Evolutionary conservation across 1,140 invertebrate species (phyloP).

Genomic region (Bombus confusus): DNA sequence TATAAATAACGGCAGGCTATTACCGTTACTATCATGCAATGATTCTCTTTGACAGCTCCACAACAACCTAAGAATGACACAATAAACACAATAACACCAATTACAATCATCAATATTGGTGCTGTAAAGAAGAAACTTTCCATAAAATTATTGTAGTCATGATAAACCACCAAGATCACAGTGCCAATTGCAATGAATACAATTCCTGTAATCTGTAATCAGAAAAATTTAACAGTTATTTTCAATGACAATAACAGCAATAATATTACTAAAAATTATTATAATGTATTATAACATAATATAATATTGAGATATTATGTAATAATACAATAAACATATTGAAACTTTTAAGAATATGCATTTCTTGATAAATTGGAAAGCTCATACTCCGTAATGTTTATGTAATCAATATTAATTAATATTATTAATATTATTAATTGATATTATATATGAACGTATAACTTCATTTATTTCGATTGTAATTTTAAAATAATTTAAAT

Average conservation of each 20-base stretch:
- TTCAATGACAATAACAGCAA: background rate
- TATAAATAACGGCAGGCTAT: constrained; percentile 68
- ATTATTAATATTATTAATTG: no score
- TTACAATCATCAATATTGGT: constrained; percentile 90
- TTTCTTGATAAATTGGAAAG: background rate
- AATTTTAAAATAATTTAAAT: background rate
- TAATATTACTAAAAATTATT: background rate
- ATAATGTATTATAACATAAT: background rate
- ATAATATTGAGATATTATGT: background rate
- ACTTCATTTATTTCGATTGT: background rate
- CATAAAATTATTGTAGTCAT: constrained; percentile 87
- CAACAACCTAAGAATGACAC: constrained; percentile 95
- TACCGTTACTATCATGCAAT: constrained; percentile 93
- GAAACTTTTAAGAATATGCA: background rate
- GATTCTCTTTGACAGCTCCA: constrained; percentile 92
- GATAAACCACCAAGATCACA: constrained; percentile 86
- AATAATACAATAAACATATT: background rate
- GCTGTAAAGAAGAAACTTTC: constrained; percentile 88
- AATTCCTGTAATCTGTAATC: constrained; percentile 89
- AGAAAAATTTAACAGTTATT: constrained; percentile 22
- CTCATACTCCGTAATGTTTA: no score
- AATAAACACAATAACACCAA: constrained; percentile 92
- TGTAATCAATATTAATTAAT: background rate
- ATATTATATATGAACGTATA: background rate
- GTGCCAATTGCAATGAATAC: constrained; percentile 89